phyloP scores from a whole-genome alignment of 2,797 vertebrate genomes.

The Bradypus variegatus region DNA sequence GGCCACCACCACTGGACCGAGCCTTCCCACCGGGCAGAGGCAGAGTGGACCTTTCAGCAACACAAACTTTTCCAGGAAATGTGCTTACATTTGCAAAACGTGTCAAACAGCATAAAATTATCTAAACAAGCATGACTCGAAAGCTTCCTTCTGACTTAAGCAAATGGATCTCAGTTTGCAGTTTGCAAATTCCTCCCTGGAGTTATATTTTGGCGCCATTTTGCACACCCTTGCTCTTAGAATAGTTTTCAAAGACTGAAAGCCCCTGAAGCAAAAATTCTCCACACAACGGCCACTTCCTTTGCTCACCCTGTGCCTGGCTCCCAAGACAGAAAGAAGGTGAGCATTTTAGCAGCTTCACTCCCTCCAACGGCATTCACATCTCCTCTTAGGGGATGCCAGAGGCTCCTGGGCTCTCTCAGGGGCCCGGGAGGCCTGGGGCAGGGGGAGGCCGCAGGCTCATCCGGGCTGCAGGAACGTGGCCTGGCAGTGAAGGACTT shows the following conservation, averaged over 20 bases:
- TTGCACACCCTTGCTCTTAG: slow-evolving; percentile 6
- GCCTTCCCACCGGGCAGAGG: not conserved
- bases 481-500: fast-evolving
- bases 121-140: not conserved
- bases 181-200: slow-evolving; percentile 14
- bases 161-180: not conserved
- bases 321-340: not conserved
- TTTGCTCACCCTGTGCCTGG: not conserved
- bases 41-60: not conserved
- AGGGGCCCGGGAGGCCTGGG: fast-evolving
- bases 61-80: not conserved
- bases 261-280: slow-evolving; percentile 21
- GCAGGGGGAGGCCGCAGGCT: too few relatives aligned
- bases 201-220: slow-evolving; percentile 3
- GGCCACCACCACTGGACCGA: too few relatives aligned
- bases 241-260: slow-evolving; percentile 33
- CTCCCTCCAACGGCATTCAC: not conserved
- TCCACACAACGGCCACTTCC: not conserved
- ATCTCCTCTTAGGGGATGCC: fast-evolving
- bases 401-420: too few relatives aligned
- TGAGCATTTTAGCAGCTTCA: fast-evolving
- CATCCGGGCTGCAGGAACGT: fast-evolving
- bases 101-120: not conserved
- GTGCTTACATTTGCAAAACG: not conserved
- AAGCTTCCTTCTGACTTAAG: slow-evolving; percentile 7